These are phyloP conservation scores for Drosophila gunungcola DNA, from an alignment of 1,140 invertebrate genomes.

Conservation along the genomic window DNA sequence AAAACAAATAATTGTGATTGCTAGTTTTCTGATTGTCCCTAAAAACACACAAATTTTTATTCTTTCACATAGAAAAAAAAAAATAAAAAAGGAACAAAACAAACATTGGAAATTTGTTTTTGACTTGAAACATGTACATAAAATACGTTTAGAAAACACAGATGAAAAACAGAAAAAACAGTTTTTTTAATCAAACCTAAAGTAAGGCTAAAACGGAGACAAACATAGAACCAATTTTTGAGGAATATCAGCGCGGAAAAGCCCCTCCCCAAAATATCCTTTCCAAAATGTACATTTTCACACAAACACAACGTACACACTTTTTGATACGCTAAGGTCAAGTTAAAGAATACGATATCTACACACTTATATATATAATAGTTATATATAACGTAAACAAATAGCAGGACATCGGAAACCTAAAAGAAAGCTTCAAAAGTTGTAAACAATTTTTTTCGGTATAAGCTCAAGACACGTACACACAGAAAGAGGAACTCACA, in stretches of 20 bases:
- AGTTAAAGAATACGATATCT: constrained; percentile 45
- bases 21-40: constrained; percentile 2
- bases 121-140: constrained; percentile 16
- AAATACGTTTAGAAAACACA: background rate
- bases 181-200: constrained; percentile 35
- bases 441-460: constrained; percentile 53
- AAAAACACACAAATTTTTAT: background rate
- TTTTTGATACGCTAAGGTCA: constrained; percentile 44
- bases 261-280: constrained; percentile 5
- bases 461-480: constrained; percentile 47
- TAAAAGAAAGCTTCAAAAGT: constrained; percentile 60
- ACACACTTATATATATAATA: constrained; percentile 50
- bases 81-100: background rate
- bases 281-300: constrained; percentile 59
- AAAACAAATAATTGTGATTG: no score
- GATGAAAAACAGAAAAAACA: constrained; percentile 5
- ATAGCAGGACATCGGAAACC: constrained; percentile 53
- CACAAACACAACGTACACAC: constrained; percentile 11
- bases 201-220: constrained; percentile 22
- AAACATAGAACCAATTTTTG: constrained; percentile 75
- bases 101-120: constrained; percentile 4
- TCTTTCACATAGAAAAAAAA: background rate
- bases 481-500: constrained; percentile 30
- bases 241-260: constrained; percentile 37
- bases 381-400: constrained; percentile 42